phyloP scores from a whole-genome alignment of 1,140 invertebrate species.

The Proctacanthus coquilletti region DNA sequence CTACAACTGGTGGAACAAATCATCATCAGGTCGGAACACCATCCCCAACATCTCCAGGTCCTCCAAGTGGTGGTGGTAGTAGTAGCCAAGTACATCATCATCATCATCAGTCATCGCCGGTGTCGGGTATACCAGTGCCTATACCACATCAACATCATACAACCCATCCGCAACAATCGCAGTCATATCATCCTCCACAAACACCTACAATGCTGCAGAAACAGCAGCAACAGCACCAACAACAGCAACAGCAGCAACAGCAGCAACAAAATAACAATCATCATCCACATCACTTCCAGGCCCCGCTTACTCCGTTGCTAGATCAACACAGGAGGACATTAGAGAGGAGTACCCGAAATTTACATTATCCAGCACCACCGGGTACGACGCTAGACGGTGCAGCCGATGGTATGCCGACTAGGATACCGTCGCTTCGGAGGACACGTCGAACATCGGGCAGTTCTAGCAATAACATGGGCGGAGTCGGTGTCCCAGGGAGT shows the following conservation, averaged over 20 bases:
- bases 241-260: conserved; percentile 14
- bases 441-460: conserved; percentile 19
- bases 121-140: too few relatives aligned
- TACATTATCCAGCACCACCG: conserved; percentile 10
- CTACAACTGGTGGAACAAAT: conserved; percentile 6
- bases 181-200: too few relatives aligned
- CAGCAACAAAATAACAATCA: conserved; percentile 20
- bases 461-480: conserved; percentile 12
- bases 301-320: conserved; percentile 12
- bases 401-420: conserved; percentile 13
- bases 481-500: conserved; percentile 25
- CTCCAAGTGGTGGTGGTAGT: conserved; percentile 11
- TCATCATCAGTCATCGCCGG: conserved; percentile 14
- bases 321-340: conserved; percentile 17
- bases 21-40: conserved; percentile 5
- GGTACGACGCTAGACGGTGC: not conserved
- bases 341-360: conserved; percentile 18
- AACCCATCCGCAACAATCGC: too few relatives aligned
- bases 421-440: conserved; percentile 21
- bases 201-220: conserved; percentile 18
- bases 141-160: conserved; percentile 22
- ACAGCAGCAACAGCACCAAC: not conserved
- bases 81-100: conserved; percentile 9
- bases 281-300: not conserved
- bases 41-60: not conserved